These are phyloP conservation scores for Nesidiocoris tenuis DNA, from an alignment of 2,888 invertebrate species.

Conservation along the genomic window DNA sequence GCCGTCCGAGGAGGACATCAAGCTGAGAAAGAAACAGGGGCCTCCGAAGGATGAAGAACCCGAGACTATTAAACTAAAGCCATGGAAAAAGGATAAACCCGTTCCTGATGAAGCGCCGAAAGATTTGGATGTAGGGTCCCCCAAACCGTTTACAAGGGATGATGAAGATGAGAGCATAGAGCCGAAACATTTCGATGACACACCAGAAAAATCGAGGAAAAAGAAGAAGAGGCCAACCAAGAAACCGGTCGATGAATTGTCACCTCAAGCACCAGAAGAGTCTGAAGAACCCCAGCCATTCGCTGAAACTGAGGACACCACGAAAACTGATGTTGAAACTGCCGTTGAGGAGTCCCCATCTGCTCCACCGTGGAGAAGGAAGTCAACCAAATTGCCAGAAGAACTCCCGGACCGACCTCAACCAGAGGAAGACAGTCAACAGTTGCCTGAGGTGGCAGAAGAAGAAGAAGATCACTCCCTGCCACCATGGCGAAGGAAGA, in stretches of 20 bases:
- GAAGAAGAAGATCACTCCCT: slow-evolving; percentile 8
- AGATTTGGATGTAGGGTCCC: slow-evolving; percentile 48
- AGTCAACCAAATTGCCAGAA: neutral
- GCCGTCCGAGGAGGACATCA: slow-evolving; percentile 52
- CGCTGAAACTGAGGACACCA: neutral
- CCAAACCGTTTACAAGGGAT: slow-evolving; percentile 38
- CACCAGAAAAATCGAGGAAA: slow-evolving; percentile 39
- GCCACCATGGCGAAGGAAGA: slow-evolving; percentile 35
- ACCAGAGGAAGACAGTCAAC: slow-evolving; percentile 41
- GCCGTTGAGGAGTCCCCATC: slow-evolving; percentile 9
- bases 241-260: neutral
- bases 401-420: neutral
- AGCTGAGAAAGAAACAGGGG: slow-evolving; percentile 55
- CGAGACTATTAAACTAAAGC: slow-evolving; percentile 54
- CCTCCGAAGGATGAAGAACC: slow-evolving; percentile 54
- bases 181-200: slow-evolving; percentile 50
- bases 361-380: slow-evolving; percentile 16
- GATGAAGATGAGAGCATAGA: slow-evolving; percentile 50
- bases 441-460: neutral
- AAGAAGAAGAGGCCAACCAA: slow-evolving; percentile 44
- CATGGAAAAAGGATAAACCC: slow-evolving; percentile 53
- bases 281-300: neutral
- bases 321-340: neutral
- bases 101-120: slow-evolving; percentile 52
- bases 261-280: slow-evolving; percentile 3